These are phyloP conservation scores for Kryptopterus vitreolus DNA, from an alignment of 2,797 vertebrate genomes.

Conservation along the genomic window DNA sequence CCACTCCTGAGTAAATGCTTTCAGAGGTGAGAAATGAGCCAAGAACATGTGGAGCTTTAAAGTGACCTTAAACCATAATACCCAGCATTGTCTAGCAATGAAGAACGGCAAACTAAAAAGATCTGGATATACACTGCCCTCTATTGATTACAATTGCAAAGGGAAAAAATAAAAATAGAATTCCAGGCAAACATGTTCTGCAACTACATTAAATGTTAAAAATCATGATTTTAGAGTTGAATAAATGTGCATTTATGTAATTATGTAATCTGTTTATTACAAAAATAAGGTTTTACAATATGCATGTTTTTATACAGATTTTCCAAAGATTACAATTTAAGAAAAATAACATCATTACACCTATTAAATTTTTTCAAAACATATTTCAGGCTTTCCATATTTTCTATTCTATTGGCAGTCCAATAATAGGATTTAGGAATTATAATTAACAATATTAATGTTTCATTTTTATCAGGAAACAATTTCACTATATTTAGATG, in stretches of 20 bases:
- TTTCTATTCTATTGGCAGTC: not conserved
- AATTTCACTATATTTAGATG: not conserved
- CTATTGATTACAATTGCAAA: constrained; percentile 8
- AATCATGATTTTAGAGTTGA: not conserved
- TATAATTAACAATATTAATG: too few species aligned
- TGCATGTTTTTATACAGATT: too few species aligned
- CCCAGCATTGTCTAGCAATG: not conserved
- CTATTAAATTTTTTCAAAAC: not conserved
- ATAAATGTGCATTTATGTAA: not conserved
- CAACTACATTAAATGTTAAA: too few species aligned
- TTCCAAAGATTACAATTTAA: not conserved
- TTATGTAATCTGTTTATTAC: too few species aligned
- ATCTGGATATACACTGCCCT: constrained; percentile 29
- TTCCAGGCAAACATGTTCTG: not conserved
- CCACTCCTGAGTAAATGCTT: constrained; percentile 22
- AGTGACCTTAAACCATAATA: constrained; percentile 20
- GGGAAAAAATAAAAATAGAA: not conserved
- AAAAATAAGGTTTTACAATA: too few species aligned
- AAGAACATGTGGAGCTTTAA: constrained; percentile 25
- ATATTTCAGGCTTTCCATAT: not conserved
- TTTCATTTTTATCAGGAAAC: not conserved
- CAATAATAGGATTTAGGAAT: not conserved
- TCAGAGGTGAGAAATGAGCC: constrained; percentile 28
- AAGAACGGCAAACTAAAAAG: not conserved
- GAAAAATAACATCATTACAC: not conserved